phyloP scores from a whole-genome alignment of 2,797 vertebrate genomes.

The Molossus alvarezi region DNA sequence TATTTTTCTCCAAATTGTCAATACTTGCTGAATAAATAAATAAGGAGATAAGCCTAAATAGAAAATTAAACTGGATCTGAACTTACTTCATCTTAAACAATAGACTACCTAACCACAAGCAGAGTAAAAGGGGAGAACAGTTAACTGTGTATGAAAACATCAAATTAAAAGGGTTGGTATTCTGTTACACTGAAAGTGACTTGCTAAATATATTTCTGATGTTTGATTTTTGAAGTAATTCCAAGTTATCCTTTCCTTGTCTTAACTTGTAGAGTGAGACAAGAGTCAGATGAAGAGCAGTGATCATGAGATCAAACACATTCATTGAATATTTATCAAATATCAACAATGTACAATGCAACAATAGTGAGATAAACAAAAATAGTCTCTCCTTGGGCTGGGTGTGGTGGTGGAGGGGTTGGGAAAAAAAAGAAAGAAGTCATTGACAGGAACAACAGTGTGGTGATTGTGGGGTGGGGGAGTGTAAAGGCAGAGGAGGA shows the following conservation, averaged over 20 bases:
- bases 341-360: not conserved
- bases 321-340: conserved; percentile 39
- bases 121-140: not conserved
- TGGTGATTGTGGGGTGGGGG: not conserved
- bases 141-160: not conserved
- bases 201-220: conserved; percentile 9
- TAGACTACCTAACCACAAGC: not conserved
- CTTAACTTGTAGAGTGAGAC: conserved; percentile 41
- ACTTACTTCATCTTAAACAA: conserved; percentile 3
- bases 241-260: not conserved
- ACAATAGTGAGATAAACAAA: not conserved
- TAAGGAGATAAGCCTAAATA: not conserved
- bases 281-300: not conserved
- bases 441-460: not conserved
- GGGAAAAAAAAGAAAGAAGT: not conserved
- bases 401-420: not conserved
- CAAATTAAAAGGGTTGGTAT: not conserved
- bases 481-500: not conserved
- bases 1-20: not conserved
- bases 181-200: not conserved
- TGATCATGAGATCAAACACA: not conserved
- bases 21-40: conserved; percentile 31
- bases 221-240: conserved; percentile 37
- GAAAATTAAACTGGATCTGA: conserved; percentile 4
- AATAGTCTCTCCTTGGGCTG: not conserved